Conservation (phyloP, 2,113 vertebrate species). For the Chlamydotis undulata region DNA sequence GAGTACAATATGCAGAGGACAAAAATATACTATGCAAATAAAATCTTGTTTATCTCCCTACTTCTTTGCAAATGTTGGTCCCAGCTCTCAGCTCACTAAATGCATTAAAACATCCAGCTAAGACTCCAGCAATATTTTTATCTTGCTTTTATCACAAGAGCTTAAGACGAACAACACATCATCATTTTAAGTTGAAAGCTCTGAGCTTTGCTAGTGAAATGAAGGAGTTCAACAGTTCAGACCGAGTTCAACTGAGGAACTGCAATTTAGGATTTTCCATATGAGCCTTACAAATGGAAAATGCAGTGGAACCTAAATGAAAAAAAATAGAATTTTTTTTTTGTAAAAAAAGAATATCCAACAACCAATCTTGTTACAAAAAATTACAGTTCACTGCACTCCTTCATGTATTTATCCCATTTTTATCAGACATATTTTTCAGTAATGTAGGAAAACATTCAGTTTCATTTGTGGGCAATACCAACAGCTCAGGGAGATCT, state of each 20-base stretch:
- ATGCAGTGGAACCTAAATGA: not conserved
- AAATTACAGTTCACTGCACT: not conserved
- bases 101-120: slow-evolving; percentile 19
- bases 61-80: not conserved
- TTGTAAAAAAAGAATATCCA: not conserved
- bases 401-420: not conserved
- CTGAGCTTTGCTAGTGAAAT: slow-evolving; percentile 23
- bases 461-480: not conserved
- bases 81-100: not conserved
- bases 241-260: not conserved
- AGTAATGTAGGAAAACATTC: not conserved
- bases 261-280: slow-evolving; percentile 18
- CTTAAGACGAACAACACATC: slow-evolving; percentile 12
- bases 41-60: not conserved
- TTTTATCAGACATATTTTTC: not conserved
- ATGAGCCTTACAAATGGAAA: not conserved
- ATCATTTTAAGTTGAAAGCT: slow-evolving; percentile 19
- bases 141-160: slow-evolving; percentile 20
- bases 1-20: not conserved
- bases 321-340: not conserved
- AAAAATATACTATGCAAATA: not conserved
- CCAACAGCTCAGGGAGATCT: not conserved
- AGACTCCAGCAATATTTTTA: slow-evolving; percentile 28
- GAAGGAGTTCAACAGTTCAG: slow-evolving; percentile 41
- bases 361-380: not conserved